Conservation (phyloP, 2,797 vertebrate genomes). For the Gallinago nigripennis region DNA sequence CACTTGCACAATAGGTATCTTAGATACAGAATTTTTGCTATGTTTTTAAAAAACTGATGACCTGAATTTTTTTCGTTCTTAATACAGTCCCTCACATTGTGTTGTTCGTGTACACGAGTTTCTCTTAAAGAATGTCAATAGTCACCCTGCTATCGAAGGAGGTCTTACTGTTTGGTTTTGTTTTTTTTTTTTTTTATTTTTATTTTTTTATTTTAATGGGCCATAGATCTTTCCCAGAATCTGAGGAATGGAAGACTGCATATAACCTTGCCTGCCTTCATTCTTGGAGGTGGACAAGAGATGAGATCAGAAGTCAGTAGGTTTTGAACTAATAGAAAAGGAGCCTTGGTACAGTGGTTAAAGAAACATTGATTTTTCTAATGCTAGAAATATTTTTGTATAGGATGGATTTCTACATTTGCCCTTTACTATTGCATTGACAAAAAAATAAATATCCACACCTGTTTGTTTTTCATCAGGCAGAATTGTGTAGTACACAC, state of each 20-base stretch:
- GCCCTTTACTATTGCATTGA: slow-evolving; percentile 62
- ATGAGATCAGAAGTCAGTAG: not conserved
- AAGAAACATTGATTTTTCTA: slow-evolving; percentile 5
- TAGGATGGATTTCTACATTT: slow-evolving; percentile 51
- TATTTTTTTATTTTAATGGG: not conserved
- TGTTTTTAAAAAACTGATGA: not conserved
- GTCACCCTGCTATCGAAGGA: not conserved
- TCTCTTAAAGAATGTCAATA: not conserved
- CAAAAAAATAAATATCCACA: slow-evolving; percentile 53
- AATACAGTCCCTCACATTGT: not conserved
- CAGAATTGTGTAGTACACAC: slow-evolving; percentile 8
- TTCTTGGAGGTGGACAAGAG: not conserved
- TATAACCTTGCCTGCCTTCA: not conserved
- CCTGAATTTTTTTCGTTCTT: not conserved
- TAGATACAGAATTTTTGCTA: not conserved
- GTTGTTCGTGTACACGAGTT: not conserved
- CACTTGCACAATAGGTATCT: not conserved
- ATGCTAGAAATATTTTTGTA: slow-evolving; percentile 15
- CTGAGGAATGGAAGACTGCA: not conserved
- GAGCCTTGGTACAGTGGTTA: not conserved
- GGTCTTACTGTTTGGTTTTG: not conserved
- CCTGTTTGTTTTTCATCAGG: slow-evolving; percentile 67
- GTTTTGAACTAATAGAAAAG: not conserved
- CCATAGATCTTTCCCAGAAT: not conserved
- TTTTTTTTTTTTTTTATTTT: not conserved